phyloP scores from a whole-genome alignment of 1,140 invertebrate species.

The Plectus sambesii region DNA sequence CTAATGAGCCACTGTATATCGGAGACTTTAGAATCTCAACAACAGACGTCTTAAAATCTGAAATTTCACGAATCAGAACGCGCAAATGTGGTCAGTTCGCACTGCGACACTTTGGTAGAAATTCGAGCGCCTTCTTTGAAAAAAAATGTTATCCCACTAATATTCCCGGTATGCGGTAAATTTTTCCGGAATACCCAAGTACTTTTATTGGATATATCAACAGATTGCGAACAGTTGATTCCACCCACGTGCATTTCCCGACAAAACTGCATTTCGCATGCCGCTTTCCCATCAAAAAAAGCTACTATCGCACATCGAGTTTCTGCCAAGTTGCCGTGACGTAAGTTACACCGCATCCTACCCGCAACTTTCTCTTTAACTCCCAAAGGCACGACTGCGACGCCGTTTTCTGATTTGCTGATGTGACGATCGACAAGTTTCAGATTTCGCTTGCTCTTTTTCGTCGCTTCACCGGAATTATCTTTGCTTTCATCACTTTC shows the following conservation, averaged over 20 bases:
- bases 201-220: too few relatives aligned
- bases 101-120: constrained; percentile 21
- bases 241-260: too few relatives aligned
- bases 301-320: too few relatives aligned
- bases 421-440: constrained; percentile 22
- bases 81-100: too few relatives aligned
- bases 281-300: constrained; percentile 9
- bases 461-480: constrained; percentile 10
- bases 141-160: too few relatives aligned
- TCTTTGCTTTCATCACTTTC: constrained; percentile 16
- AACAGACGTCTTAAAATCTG: constrained; percentile 20
- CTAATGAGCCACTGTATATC: constrained; percentile 23
- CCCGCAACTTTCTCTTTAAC: constrained; percentile 19
- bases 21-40: constrained; percentile 19
- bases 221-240: too few relatives aligned
- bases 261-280: too few relatives aligned
- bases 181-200: too few relatives aligned
- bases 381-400: constrained; percentile 16
- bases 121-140: constrained; percentile 23
- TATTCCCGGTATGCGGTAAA: too few relatives aligned
- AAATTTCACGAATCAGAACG: constrained; percentile 16
- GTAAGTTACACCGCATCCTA: too few relatives aligned
- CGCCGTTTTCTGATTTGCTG: constrained; percentile 21
- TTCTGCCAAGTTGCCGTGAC: too few relatives aligned
- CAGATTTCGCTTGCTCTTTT: constrained; percentile 13